Evolutionary conservation across 2,113 vertebrate species (phyloP).

Genomic region (Oxygymnocypris stewartii): DNA sequence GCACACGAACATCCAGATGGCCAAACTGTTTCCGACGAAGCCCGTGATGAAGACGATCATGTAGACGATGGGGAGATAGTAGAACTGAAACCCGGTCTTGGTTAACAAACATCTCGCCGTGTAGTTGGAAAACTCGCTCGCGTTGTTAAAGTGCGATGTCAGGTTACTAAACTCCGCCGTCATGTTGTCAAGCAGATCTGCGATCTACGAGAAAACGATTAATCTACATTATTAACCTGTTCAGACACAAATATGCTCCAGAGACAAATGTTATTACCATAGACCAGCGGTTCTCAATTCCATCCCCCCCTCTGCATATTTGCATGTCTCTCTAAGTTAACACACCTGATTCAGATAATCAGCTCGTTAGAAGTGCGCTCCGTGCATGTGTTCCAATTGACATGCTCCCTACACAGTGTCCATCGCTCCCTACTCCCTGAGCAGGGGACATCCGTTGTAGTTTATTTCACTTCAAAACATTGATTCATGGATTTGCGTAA

Average conservation of each 20-base stretch:
- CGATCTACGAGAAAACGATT: constrained; percentile 53
- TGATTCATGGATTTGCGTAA: too few relatives aligned
- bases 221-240: not conserved
- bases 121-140: constrained; percentile 69
- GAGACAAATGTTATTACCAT: not conserved
- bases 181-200: constrained; percentile 79
- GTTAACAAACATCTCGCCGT: constrained; percentile 85
- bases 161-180: constrained; percentile 79
- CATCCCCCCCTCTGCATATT: too few relatives aligned
- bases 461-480: too few relatives aligned
- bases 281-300: too few relatives aligned
- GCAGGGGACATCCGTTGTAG: too few relatives aligned
- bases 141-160: constrained; percentile 80
- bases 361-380: too few relatives aligned
- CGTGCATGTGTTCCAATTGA: too few relatives aligned
- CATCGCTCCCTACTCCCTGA: too few relatives aligned
- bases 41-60: constrained; percentile 94
- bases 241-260: not conserved
- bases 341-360: too few relatives aligned
- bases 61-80: constrained; percentile 96
- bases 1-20: constrained; percentile 98
- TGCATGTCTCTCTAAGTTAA: too few relatives aligned
- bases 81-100: constrained; percentile 98
- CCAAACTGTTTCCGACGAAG: constrained; percentile 95
- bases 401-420: too few relatives aligned